Evolutionary conservation across 2,888 invertebrate genomes (phyloP).

Genomic region (Malacosoma neustria): DNA sequence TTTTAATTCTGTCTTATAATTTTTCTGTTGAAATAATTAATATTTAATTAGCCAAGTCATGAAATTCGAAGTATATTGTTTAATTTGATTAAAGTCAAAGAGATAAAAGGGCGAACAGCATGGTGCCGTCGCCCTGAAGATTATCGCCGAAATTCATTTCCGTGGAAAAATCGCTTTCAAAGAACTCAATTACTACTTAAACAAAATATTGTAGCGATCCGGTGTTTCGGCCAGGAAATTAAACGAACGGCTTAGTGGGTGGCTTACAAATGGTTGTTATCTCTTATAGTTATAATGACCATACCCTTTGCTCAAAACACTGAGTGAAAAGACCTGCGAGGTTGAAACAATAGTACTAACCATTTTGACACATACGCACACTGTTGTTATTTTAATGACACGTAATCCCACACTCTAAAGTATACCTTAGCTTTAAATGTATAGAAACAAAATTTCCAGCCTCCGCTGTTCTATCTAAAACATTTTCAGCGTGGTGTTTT

Average conservation of each 20-base stretch:
- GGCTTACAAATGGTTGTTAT: slow-evolving; percentile 54
- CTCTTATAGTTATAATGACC: slow-evolving; percentile 55
- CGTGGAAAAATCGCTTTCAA: slow-evolving; percentile 56
- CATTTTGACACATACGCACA: slow-evolving; percentile 41
- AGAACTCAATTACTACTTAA: slow-evolving; percentile 68
- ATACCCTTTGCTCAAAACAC: slow-evolving; percentile 39
- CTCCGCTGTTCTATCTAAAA: slow-evolving; percentile 37
- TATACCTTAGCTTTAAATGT: slow-evolving; percentile 39
- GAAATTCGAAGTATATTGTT: no score
- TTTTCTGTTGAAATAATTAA: no score
- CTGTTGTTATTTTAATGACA: slow-evolving; percentile 37
- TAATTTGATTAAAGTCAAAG: neutral
- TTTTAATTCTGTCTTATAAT: no score
- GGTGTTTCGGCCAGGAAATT: slow-evolving; percentile 64
- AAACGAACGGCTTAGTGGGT: slow-evolving; percentile 60
- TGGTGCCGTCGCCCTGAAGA: slow-evolving; percentile 14
- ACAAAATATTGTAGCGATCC: slow-evolving; percentile 62
- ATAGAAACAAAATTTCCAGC: slow-evolving; percentile 36
- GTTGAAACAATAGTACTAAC: slow-evolving; percentile 45
- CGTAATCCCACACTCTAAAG: slow-evolving; percentile 35
- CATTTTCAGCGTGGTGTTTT: slow-evolving; percentile 52
- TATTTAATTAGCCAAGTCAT: no score
- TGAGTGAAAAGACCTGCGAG: slow-evolving; percentile 47
- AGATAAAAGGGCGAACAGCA: neutral
- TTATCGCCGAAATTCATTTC: slow-evolving; percentile 53